Base-by-base conservation (phyloP, 2,113 vertebrate genomes). In the Casuarius casuarius region DNA sequence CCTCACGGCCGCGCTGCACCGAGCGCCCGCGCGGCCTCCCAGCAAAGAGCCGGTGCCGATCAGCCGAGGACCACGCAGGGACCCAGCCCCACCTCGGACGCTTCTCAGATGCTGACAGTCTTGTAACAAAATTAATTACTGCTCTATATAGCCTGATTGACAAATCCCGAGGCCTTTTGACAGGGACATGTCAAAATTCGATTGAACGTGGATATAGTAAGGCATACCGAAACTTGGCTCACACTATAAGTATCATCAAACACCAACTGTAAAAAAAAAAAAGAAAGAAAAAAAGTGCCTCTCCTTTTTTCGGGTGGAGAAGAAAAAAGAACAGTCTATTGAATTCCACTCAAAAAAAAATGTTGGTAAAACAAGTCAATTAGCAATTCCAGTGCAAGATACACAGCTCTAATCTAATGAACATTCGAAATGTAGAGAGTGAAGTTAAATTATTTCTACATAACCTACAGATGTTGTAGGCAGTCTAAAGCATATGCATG, bases 111-210 rank as follows among this genome's bases (percentile, higher is more conserved):
- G 1, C 28, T 87, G 81, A 85, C 75, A 88, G 13, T 59, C 77
- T 68, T 59, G 25, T 5, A 91, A 48, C 87, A 95, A 90, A 96
- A 95, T 91, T 94, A 95, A 95, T 97, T 95, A 95, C 82, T 94
- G 10, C 42, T 80, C 71, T 52, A 3, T 74, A 33, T 58, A 88
- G 91, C 56, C 51, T 35, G 4, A 49, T 2, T 90, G 92, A 95
- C 89, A 95, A 62, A 94, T 87, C 28, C 68, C 42, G 5, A 38
- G 49, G 89, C 61, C 77, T 65, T 91, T 67, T 90, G 89, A 90
- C 81, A 96, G 63, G 7, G n/a, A 63, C 72, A 48, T 25, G 82
- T 85, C 82, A 90, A 91, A 86, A 71, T 9, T 83, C 72, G 71
- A 40, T 80, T 87, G 63, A 73, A 4, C 0, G 0, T 23, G 51